phyloP scores from a whole-genome alignment of 92 coral and sea anemone genomes.

The Epizoanthus ramosus region DNA sequence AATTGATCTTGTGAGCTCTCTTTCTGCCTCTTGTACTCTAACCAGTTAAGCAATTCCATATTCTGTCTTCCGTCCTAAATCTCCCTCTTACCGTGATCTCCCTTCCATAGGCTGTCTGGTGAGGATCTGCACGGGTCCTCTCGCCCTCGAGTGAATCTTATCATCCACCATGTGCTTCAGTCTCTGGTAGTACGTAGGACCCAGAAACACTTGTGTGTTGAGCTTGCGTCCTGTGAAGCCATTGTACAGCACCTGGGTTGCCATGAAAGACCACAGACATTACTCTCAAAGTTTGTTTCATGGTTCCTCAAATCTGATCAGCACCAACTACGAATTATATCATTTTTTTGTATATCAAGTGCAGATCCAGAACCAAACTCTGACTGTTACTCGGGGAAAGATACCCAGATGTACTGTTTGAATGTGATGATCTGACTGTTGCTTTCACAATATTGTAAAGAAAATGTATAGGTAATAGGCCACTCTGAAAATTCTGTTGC shows the following conservation, averaged over 20 bases:
- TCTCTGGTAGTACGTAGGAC: constrained; percentile 98
- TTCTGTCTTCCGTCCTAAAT: no score
- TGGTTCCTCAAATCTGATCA: background rate
- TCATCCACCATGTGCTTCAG: constrained; percentile 99
- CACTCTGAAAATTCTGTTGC: no score
- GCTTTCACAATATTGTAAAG: no score
- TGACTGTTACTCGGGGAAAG: no score
- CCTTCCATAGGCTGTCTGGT: constrained; percentile 99
- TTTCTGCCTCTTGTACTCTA: no score
- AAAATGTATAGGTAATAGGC: no score
- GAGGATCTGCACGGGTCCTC: constrained; percentile 95
- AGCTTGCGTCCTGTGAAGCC: constrained; percentile 99
- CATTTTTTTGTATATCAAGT: background rate
- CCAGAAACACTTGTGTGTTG: constrained; percentile 97
- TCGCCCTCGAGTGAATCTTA: constrained; percentile 97
- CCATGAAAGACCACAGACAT: background rate
- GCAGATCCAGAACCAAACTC: no score
- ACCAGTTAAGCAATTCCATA: no score
- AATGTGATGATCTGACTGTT: no score
- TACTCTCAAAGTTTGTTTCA: no score
- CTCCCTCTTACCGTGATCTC: constrained; percentile 84
- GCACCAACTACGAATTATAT: background rate
- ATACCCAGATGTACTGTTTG: no score
- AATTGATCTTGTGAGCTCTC: no score
- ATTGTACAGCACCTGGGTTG: constrained; percentile 85